A percentile compares a stretch with the other conserved stretches of the same genome.
These are phyloP conservation scores for Echinarachnius parma DNA, from an alignment of 53 echinoderm and acorn worm species.

Conservation along the genomic window DNA sequence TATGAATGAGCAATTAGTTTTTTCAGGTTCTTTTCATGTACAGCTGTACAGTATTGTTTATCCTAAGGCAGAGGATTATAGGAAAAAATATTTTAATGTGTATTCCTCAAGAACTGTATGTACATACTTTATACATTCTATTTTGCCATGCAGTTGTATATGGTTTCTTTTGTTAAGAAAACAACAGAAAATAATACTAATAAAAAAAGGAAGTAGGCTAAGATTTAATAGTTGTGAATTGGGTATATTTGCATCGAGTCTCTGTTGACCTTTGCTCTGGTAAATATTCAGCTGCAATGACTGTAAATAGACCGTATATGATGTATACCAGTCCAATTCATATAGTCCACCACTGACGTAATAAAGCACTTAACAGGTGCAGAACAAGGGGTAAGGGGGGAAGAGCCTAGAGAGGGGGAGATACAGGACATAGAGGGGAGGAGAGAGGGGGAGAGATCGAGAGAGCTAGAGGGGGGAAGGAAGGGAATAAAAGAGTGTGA, in stretches of 20 bases:
- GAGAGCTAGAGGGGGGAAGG: background rate
- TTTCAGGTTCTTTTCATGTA: slow-evolving; percentile 20
- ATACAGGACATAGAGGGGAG: background rate
- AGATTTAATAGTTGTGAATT: background rate
- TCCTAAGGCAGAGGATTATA: slow-evolving; percentile 34
- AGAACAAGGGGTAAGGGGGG: background rate
- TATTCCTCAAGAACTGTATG: slow-evolving; percentile 48
- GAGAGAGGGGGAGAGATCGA: slow-evolving; percentile 8
- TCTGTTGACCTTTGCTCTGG: slow-evolving; percentile 1
- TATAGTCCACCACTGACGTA: background rate
- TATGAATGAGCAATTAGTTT: slow-evolving; percentile 30
- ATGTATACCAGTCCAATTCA: slow-evolving; percentile 24
- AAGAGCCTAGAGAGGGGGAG: background rate
- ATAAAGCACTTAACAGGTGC: slow-evolving; percentile 7
- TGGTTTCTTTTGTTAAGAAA: slow-evolving; percentile 49
- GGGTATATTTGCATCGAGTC: slow-evolving; percentile 15
- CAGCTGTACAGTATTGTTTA: slow-evolving; percentile 47
- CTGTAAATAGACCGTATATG: slow-evolving; percentile 44
- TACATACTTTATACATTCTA: slow-evolving; percentile 55
- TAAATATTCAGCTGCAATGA: slow-evolving; percentile 47
- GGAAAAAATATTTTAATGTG: slow-evolving; percentile 46
- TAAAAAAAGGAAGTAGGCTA: slow-evolving; percentile 4
- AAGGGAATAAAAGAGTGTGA: background rate
- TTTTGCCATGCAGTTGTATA: slow-evolving; percentile 55
- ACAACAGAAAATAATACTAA: slow-evolving; percentile 17